Evolutionary conservation across 2,797 vertebrate species (phyloP), one percentile per base, ranked within the genome.

Genomic region (Darevskia mixta): DNA sequence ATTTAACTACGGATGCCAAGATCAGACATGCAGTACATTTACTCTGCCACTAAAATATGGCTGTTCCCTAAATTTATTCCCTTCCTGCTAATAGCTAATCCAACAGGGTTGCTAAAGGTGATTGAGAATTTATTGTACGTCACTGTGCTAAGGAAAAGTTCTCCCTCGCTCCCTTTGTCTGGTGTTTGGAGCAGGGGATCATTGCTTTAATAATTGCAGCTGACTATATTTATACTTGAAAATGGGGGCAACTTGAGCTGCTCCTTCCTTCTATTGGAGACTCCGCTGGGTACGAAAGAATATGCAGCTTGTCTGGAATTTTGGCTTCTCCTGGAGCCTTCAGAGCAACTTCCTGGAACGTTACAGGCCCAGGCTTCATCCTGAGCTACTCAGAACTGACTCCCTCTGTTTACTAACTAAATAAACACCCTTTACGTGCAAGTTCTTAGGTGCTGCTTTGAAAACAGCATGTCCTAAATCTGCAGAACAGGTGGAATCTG

Each of bases 321-420:
- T 81, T 79, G 49, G 11, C 32, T 71, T 81, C 18, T 38, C 8
- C 75, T 72, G 45, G 23, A 55, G 27, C 41, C 61, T 45, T 73
- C 58, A 64, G 25, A 64, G 23, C 75, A 66, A 87, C 29, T 75
- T 18, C 38, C n/a, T 87, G 58, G 61, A 66, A 66, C 43, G 55
- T 75, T 13, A 29, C 32, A 75, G 32, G 32, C 27, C 43, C 72
- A 32, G 81, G 71, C 29, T 1, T 79, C 86, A 67, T 49, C n/a
- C 82, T 72, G 32, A 72, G 58, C 64, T 3, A 75, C 83, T 49
- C 61, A 49, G 17, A 58, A 15, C 20, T n/a, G 3, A 10, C 79
- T 15, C 79, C 8, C 87, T 93, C 83, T 80, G 86, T 72, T 75
- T 75, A 66, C 13, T 75, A 27, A 64, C 32, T 29, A 61, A 72